These are phyloP conservation scores for Erythrocercus mccallii DNA, from an alignment of 2,113 vertebrate genomes.

Conservation along the genomic window DNA sequence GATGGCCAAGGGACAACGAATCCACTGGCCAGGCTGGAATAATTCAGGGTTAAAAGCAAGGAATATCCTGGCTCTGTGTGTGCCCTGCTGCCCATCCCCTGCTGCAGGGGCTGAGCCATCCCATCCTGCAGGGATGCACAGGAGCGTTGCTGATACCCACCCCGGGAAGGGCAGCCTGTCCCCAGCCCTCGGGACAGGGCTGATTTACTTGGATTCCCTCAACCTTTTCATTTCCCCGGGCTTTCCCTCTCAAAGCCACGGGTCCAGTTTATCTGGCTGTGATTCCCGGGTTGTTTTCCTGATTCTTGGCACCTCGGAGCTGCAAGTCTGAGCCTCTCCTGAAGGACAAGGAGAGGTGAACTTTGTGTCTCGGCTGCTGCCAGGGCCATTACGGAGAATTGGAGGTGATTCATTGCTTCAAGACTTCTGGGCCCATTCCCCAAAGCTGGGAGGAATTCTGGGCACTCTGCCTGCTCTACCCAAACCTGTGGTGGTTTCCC, in stretches of 20 bases:
- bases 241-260: conserved; percentile 34
- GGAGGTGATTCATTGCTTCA: conserved; percentile 44
- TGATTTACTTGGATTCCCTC: conserved; percentile 21
- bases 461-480: not conserved
- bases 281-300: conserved; percentile 25
- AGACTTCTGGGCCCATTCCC: conserved; percentile 51
- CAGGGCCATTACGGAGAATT: conserved; percentile 44
- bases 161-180: not conserved
- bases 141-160: not conserved
- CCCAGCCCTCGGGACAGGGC: not conserved
- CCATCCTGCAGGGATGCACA: not conserved
- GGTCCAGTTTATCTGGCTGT: conserved; percentile 25
- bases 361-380: conserved; percentile 52
- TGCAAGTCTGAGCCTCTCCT: conserved; percentile 49
- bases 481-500: conserved; percentile 28
- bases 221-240: conserved; percentile 39
- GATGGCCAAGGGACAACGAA: not conserved
- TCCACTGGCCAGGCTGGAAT: not conserved
- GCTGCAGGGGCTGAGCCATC: not conserved
- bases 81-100: too few species aligned
- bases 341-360: conserved; percentile 43
- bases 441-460: conserved; percentile 27
- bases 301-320: not conserved
- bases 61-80: not conserved
- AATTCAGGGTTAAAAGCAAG: not conserved